Evolutionary conservation across 2,113 vertebrate species (phyloP).

Genomic region (human): GRCh38 chr4:148255501-148256000

Average conservation of each 20-base stretch:
- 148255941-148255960: background rate
- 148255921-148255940: background rate
- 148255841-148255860: background rate
- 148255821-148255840: constrained; percentile 8
- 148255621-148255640: background rate
- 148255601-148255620: constrained; percentile 18
- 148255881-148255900: background rate
- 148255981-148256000: background rate
- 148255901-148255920: background rate
- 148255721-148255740: background rate
- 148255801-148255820: background rate
- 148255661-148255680: background rate
- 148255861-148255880: background rate
- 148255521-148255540: background rate
- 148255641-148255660: constrained; percentile 38
- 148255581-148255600: background rate
- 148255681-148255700: constrained; percentile 40
- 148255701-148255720: constrained; percentile 49
- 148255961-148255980: background rate
- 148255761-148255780: background rate
- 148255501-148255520: background rate
- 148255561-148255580: constrained; percentile 31
- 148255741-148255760: background rate
- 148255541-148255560: background rate
- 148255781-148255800: background rate